Evolutionary conservation across 2,797 vertebrate genomes (phyloP).

Genomic region (Amniataba percoides): DNA sequence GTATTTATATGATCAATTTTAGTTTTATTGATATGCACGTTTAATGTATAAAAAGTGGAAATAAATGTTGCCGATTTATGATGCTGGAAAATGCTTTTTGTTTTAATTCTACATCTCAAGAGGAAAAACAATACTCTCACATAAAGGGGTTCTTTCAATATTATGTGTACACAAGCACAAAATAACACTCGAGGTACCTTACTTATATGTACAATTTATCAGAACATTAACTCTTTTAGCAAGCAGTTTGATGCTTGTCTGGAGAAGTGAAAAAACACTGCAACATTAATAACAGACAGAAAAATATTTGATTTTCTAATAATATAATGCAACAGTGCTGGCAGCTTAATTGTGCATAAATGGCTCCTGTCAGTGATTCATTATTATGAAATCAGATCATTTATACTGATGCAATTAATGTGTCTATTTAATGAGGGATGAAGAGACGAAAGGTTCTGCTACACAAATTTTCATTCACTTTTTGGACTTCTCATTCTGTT

Average conservation of each 20-base stretch:
- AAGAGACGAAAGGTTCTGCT: not conserved
- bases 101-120: constrained; percentile 40
- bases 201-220: not conserved
- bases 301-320: not conserved
- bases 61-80: constrained; percentile 83
- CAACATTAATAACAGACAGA: not conserved
- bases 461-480: not conserved
- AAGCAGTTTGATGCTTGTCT: not conserved
- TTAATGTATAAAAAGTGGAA: constrained; percentile 82
- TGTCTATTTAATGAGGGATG: not conserved
- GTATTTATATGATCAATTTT: constrained; percentile 80
- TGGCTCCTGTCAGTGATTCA: not conserved
- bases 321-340: not conserved
- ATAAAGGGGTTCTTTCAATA: not conserved
- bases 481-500: too few species aligned
- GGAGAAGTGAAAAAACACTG: not conserved
- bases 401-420: not conserved
- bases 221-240: not conserved
- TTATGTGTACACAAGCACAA: not conserved
- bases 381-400: not conserved
- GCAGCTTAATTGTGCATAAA: not conserved
- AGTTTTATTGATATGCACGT: constrained; percentile 82
- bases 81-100: constrained; percentile 47
- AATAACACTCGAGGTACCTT: not conserved
- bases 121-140: not conserved